Evolutionary conservation across 2,797 vertebrate genomes (phyloP), one percentile per base, ranked within the genome.

Genomic region (Pogonophryne albipinna): DNA sequence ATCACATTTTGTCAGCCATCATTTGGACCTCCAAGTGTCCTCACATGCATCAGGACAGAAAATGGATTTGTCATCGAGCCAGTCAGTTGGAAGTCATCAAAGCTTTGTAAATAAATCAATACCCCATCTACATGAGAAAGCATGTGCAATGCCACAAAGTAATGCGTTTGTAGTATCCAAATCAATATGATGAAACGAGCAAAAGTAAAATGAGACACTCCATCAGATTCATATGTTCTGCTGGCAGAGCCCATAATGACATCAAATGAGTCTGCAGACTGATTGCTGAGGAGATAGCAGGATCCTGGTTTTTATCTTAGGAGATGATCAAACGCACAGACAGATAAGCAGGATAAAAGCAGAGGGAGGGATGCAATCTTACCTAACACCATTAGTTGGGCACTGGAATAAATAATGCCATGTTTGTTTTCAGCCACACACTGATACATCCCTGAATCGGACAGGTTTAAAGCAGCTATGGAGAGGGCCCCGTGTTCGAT

Each of bases 381-480:
- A 99, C 98, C 98, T 90, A 97, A 83, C 87, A 99, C 97, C 88
- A 94, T 95, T 90, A 99, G 96, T 82, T 98, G 96, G 62, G 97
- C 97, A 64, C 95, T 96, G 45, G 96, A 96, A 91, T 96, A 97
- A 92, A 98, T 95, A 74, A 96, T 93, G 47, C 97, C 97, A 8
- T 99, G 97, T 93, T 99, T 99, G 95, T 99, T 99, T 95, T 99
- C 97, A 50, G 97, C 97, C 90, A 97, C 93, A 93, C 98, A 99
- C 34, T 99, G 97, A 94, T 98, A 99, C 95, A 97, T 97, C 87
- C 97, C 98, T 31, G 96, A 96, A 89, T 99, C 97, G 76, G 96
- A 97, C 94, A 97, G 94, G 89, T 96, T 97, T 91, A 99, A 93
- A 67, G 94, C 94, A 47, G 94, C 89, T 91, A 99, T 95, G 59